phyloP scores from a whole-genome alignment of 1,140 invertebrate species.

The Diplogasteroides magnus region DNA sequence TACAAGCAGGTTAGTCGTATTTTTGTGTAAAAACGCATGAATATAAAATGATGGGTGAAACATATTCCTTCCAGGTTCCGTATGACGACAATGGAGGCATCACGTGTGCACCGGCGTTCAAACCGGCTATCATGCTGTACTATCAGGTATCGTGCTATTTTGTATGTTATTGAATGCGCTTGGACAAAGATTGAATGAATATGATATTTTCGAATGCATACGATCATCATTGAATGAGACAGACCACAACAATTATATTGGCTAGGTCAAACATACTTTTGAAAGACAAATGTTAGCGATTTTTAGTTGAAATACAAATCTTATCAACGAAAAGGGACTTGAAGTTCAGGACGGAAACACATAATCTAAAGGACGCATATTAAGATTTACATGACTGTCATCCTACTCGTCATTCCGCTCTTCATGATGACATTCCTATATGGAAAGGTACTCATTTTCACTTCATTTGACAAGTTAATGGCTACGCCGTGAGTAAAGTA shows the following conservation, averaged over 20 bases:
- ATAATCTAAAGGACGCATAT: constrained; percentile 1
- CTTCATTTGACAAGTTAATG: no score
- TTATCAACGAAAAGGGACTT: not conserved
- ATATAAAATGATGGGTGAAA: constrained; percentile 3
- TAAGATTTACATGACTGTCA: constrained; percentile 39
- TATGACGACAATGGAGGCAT: constrained; percentile 19
- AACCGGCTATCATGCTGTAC: constrained; percentile 20
- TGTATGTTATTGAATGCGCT: no score
- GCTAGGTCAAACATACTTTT: no score
- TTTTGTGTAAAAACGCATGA: not conserved
- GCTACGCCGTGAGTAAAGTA: no score
- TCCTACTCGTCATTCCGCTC: constrained; percentile 33
- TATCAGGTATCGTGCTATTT: constrained; percentile 34
- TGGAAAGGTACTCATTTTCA: no score
- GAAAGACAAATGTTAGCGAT: no score
- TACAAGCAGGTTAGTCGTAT: constrained; percentile 23
- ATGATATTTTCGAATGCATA: no score
- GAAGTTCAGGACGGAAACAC: not conserved
- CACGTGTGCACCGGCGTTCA: constrained; percentile 25
- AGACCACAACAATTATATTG: no score
- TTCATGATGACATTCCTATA: constrained; percentile 34
- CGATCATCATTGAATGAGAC: no score
- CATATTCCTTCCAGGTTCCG: no score
- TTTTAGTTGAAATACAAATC: not conserved
- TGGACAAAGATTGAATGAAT: no score